Percentiles rank a stretch among this genome's conserved stretches.
phyloP scores from a whole-genome alignment of 2,888 invertebrate species.

The Ephialtes manifestator region DNA sequence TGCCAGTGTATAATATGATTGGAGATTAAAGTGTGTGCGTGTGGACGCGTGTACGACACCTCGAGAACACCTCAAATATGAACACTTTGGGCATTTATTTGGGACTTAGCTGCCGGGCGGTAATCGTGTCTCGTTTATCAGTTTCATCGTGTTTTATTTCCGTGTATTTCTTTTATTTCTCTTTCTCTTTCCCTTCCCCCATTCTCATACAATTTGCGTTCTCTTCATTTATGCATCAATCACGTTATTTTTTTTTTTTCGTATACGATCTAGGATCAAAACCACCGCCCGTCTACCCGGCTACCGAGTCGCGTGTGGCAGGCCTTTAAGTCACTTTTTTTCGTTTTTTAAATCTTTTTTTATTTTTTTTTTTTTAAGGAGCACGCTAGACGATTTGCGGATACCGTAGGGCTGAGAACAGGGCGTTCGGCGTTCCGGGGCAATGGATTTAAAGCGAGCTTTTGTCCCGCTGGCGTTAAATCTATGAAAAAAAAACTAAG shows the following conservation, averaged over 20 bases:
- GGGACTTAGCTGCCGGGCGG: conserved; percentile 79
- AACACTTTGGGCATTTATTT: conserved; percentile 84
- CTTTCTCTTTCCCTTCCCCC: neutral
- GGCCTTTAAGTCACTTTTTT: conserved; percentile 69
- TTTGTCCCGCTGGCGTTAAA: conserved; percentile 81
- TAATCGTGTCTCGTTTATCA: conserved; percentile 56
- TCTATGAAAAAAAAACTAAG: conserved; percentile 83
- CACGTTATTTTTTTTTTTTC: conserved; percentile 19
- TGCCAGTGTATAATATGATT: conserved; percentile 52
- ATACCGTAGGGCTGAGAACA: conserved; percentile 77
- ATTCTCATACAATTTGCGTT: neutral
- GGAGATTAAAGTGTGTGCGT: conserved; percentile 73
- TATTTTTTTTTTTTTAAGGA: conserved; percentile 45
- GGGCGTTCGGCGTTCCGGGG: conserved; percentile 84
- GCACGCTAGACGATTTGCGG: conserved; percentile 59
- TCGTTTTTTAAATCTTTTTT: neutral
- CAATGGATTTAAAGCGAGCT: conserved; percentile 77
- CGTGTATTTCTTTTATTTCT: neutral
- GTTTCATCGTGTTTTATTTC: conserved; percentile 4
- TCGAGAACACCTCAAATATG: conserved; percentile 82
- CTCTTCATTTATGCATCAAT: conserved; percentile 26
- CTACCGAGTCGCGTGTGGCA: conserved; percentile 66
- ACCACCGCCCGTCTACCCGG: conserved; percentile 55
- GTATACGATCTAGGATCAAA: conserved; percentile 61
- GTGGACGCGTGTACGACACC: conserved; percentile 77